Percentiles rank a stretch among this genome's conserved stretches.
phyloP scores from a whole-genome alignment of 2,888 invertebrate genomes.

The Dyspetes luteomarginatus region DNA sequence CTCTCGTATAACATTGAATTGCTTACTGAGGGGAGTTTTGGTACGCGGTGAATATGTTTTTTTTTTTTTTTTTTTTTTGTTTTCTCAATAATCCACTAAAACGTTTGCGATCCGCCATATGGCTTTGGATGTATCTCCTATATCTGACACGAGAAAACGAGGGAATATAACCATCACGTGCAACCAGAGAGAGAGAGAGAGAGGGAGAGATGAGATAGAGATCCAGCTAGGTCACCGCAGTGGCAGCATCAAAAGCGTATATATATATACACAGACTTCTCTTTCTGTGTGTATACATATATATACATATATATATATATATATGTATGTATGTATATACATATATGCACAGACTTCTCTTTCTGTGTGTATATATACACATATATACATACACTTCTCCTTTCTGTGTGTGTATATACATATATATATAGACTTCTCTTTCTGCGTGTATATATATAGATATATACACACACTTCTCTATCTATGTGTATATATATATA shows the following conservation, averaged over 20 bases:
- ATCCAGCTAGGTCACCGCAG: constrained; percentile 41
- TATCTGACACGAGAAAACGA: constrained; percentile 58
- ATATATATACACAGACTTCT: no score
- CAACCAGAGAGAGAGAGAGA: constrained; percentile 23
- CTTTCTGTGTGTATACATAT: no score
- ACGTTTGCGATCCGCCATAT: constrained; percentile 71
- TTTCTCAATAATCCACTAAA: constrained; percentile 71
- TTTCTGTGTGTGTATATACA: no score
- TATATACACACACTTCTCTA: not conserved
- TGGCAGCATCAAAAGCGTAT: constrained; percentile 28
- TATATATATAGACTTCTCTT: constrained; percentile 12
- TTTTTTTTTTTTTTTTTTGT: constrained; percentile 50
- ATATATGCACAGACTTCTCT: no score
- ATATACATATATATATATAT: no score
- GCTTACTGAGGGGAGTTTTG: constrained; percentile 27
- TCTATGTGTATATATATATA: not conserved
- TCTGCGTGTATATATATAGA: not conserved
- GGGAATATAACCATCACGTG: constrained; percentile 53
- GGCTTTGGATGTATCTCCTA: constrained; percentile 62
- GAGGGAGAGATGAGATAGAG: constrained; percentile 18
- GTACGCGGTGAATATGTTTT: constrained; percentile 42
- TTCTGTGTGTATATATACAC: no score
- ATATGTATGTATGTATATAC: no score
- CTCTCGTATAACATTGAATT: constrained; percentile 33
- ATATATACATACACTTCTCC: no score